A percentile compares a stretch with the other conserved stretches of the same genome.
phyloP scores from a whole-genome alignment of 2,888 invertebrate genomes.

The Caenorhabditis drosophilae region DNA sequence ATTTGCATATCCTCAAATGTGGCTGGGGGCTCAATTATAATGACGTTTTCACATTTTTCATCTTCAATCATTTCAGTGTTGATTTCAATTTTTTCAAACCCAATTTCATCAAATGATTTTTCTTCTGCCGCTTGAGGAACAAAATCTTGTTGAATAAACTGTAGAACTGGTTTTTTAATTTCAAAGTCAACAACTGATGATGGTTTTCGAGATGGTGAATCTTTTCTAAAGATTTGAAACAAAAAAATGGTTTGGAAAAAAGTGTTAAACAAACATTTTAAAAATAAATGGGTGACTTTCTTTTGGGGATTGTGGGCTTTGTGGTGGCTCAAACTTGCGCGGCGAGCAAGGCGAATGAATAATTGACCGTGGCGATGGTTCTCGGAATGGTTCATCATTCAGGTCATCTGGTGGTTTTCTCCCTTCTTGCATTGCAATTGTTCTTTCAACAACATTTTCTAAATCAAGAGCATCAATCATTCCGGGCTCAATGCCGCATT shows the following conservation, averaged over 20 bases:
- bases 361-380: constrained; percentile 39
- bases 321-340: constrained; percentile 28
- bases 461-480: constrained; percentile 66
- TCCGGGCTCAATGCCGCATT: constrained; percentile 65
- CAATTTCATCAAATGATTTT: constrained; percentile 30
- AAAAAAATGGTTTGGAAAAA: background rate
- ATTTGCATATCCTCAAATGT: constrained; percentile 40
- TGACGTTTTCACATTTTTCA: constrained; percentile 38
- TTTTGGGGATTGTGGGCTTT: constrained; percentile 39
- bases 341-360: constrained; percentile 32
- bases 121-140: constrained; percentile 35
- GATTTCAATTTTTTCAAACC: constrained; percentile 27
- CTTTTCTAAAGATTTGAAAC: background rate
- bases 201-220: constrained; percentile 4
- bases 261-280: constrained; percentile 16
- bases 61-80: constrained; percentile 32
- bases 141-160: constrained; percentile 46
- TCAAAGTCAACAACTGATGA: constrained; percentile 29
- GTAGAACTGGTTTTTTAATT: constrained; percentile 51
- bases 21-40: constrained; percentile 45
- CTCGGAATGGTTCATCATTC: constrained; percentile 52
- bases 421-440: constrained; percentile 66
- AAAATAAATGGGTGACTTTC: constrained; percentile 42
- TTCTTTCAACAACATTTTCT: constrained; percentile 67
- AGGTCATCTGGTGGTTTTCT: constrained; percentile 63